Evolutionary conservation across 2,888 invertebrate species (phyloP).

Genomic region (Spilarctia lutea): DNA sequence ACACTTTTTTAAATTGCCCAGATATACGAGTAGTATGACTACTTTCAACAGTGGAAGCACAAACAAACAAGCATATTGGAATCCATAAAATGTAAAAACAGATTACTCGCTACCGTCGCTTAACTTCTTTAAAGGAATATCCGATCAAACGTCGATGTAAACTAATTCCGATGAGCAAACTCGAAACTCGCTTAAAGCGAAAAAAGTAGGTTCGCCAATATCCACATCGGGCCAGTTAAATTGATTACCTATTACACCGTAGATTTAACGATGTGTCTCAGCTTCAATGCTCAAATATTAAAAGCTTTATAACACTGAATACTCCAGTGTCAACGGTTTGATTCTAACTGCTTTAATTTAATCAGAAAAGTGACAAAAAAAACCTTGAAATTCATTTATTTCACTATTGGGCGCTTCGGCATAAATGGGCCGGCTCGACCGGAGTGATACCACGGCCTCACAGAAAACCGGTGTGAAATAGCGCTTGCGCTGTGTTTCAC

Average conservation of each 20-base stretch:
- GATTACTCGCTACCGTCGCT: slow-evolving; percentile 69
- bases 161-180: slow-evolving; percentile 84
- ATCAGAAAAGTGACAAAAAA: slow-evolving; percentile 7
- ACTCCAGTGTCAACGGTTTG: not conserved
- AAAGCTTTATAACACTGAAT: slow-evolving; percentile 18
- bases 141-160: slow-evolving; percentile 83
- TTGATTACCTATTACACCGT: slow-evolving; percentile 80
- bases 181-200: slow-evolving; percentile 75
- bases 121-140: slow-evolving; percentile 83
- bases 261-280: slow-evolving; percentile 65
- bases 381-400: slow-evolving; percentile 6
- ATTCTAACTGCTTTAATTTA: slow-evolving; percentile 7
- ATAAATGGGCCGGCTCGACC: too few relatives aligned
- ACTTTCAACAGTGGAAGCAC: slow-evolving; percentile 4
- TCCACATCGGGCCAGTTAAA: slow-evolving; percentile 74
- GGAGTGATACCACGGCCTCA: too few relatives aligned
- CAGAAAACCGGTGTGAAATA: too few relatives aligned
- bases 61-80: slow-evolving; percentile 20
- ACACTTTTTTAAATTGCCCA: too few relatives aligned
- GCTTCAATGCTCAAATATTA: slow-evolving; percentile 40
- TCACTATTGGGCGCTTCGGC: too few relatives aligned
- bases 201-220: slow-evolving; percentile 68
- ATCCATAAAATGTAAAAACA: slow-evolving; percentile 41
- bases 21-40: too few relatives aligned
- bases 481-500: too few relatives aligned